Evolutionary conservation across 2,113 vertebrate genomes (phyloP).

Genomic region (Lepisosteus oculatus): DNA sequence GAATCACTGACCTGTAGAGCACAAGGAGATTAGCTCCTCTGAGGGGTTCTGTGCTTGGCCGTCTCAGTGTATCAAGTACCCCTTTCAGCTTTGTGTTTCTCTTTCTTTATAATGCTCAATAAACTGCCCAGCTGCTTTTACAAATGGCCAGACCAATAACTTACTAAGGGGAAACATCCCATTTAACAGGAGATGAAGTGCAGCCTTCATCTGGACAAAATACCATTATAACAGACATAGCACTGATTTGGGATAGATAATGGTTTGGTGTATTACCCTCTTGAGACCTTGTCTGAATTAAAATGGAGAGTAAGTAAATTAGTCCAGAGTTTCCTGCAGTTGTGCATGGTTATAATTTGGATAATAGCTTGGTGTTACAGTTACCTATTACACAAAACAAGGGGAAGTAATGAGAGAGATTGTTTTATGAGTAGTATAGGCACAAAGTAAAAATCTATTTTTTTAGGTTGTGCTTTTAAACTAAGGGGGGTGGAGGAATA

Average conservation of each 20-base stretch:
- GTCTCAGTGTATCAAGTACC: conserved; percentile 5
- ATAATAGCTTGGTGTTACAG: not conserved
- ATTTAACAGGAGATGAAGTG: not conserved
- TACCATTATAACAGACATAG: not conserved
- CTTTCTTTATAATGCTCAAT: not conserved
- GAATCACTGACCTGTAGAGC: conserved; percentile 14
- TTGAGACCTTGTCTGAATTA: conserved; percentile 4
- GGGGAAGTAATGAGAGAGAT: conserved; percentile 6
- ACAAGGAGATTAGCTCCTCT: conserved; percentile 3
- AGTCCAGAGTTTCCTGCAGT: not conserved
- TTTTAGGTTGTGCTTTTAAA: too few species aligned
- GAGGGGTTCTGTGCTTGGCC: not conserved
- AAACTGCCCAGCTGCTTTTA: not conserved
- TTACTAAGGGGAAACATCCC: conserved; percentile 1
- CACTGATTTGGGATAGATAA: not conserved
- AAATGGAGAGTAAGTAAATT: not conserved
- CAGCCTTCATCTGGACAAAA: conserved; percentile 9
- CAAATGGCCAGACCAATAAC: not conserved
- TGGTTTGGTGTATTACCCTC: not conserved
- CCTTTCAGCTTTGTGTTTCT: not conserved
- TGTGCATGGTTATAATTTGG: not conserved
- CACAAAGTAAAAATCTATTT: not conserved
- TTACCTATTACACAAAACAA: not conserved
- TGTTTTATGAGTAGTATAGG: conserved; percentile 4
- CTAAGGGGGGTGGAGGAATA: too few species aligned